phyloP scores from a whole-genome alignment of 1,140 invertebrate genomes.

The Neotoxoptera formosana region DNA sequence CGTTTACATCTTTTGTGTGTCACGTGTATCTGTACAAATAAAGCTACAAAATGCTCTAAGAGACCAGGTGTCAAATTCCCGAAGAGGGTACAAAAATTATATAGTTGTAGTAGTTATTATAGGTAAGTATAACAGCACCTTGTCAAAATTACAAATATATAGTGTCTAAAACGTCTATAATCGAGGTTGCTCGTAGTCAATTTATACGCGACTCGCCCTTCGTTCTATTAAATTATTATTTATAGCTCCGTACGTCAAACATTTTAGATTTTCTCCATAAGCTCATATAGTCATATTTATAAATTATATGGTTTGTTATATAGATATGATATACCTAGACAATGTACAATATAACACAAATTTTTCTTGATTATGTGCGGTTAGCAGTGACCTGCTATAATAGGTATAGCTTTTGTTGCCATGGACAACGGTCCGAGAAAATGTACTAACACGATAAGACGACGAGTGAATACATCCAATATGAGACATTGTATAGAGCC shows the following conservation, averaged over 20 bases:
- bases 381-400: neutral
- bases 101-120: neutral
- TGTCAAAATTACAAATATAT: neutral
- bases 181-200: neutral
- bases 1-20: neutral
- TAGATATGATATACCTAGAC: too few relatives aligned
- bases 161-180: neutral
- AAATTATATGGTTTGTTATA: too few relatives aligned
- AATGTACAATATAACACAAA: neutral
- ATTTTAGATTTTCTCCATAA: neutral
- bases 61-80: neutral
- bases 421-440: neutral
- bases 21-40: neutral
- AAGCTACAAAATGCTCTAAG: neutral
- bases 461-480: neutral
- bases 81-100: neutral
- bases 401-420: neutral
- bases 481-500: neutral
- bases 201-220: neutral
- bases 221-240: neutral
- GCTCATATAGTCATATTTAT: neutral
- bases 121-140: neutral
- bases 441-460: neutral
- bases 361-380: neutral
- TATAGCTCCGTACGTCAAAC: neutral